A percentile compares a stretch with the other conserved stretches of the same genome.
phyloP scores from a whole-genome alignment of 2,113 vertebrate genomes.

The Litocranius walleri region DNA sequence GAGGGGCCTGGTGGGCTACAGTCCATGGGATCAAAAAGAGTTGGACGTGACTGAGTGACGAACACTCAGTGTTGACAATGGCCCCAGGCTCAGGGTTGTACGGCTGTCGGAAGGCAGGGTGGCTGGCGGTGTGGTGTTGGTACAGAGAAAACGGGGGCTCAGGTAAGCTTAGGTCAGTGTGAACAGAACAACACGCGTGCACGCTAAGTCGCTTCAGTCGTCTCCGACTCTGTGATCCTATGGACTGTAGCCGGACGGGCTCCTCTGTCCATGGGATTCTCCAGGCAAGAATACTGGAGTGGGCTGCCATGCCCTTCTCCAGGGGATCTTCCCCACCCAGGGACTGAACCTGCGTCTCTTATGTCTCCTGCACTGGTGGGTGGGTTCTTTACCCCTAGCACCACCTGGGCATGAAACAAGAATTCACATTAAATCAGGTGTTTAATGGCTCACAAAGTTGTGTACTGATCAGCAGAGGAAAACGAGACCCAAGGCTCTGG shows the following conservation, averaged over 20 bases:
- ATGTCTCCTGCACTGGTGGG: background rate
- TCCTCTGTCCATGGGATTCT: background rate
- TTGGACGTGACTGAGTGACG: background rate
- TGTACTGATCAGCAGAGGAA: fast-evolving
- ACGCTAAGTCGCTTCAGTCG: background rate
- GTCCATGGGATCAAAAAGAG: background rate
- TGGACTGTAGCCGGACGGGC: background rate
- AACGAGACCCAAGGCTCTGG: fast-evolving
- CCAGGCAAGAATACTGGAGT: background rate
- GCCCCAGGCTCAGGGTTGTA: background rate
- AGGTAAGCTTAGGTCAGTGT: fast-evolving
- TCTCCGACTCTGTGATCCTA: background rate
- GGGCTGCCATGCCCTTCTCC: background rate
- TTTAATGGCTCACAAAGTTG: background rate
- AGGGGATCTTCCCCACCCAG: background rate
- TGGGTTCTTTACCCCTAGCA: background rate
- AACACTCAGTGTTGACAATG: no score
- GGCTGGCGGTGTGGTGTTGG: fast-evolving
- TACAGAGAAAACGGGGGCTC: fast-evolving
- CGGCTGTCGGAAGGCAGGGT: background rate
- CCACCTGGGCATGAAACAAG: background rate
- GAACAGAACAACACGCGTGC: background rate
- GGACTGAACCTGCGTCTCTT: background rate
- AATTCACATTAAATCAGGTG: background rate
- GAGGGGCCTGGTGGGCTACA: background rate